Percentiles rank a stretch among this genome's conserved stretches.
These are phyloP conservation scores for Cyphomyrus plagiostoma DNA, from an alignment of 2,113 vertebrate species.

Conservation along the genomic window DNA sequence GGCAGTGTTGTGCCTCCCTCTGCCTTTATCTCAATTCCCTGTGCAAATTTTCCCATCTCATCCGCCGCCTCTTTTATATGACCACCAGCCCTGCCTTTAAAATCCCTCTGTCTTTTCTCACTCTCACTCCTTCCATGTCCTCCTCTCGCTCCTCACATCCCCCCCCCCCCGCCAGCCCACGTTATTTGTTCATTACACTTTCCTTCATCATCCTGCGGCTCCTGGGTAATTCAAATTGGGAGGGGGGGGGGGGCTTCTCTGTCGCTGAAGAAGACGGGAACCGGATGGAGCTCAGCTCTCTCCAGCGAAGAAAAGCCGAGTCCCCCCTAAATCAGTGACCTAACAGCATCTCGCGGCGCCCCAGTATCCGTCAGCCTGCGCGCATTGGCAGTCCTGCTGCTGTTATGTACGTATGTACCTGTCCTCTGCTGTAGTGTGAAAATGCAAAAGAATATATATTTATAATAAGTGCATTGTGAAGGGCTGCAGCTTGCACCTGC, in stretches of 20 bases:
- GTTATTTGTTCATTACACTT: slow-evolving; percentile 36
- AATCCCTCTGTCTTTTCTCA: not conserved
- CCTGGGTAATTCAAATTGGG: slow-evolving; percentile 17
- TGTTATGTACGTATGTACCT: not conserved
- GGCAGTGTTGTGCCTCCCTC: not conserved
- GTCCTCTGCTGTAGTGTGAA: not conserved
- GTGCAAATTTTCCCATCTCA: not conserved
- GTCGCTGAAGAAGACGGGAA: slow-evolving; percentile 8
- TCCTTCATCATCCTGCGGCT: not conserved
- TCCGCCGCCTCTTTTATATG: not conserved
- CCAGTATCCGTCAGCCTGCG: not conserved
- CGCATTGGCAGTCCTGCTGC: not conserved
- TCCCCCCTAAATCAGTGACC: not conserved
- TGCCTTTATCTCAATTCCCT: not conserved
- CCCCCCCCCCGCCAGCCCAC: not conserved
- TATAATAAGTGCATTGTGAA: not conserved
- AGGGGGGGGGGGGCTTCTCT: slow-evolving; percentile 2
- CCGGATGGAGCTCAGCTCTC: not conserved
- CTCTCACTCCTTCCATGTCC: not conserved
- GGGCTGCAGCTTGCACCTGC: not conserved
- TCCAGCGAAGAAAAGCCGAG: not conserved
- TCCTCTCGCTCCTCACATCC: not conserved
- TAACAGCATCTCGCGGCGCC: not conserved
- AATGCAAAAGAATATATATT: not conserved
- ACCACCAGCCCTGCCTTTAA: not conserved